These are phyloP conservation scores for Actias luna DNA, from an alignment of 2,888 invertebrate genomes.

Conservation along the genomic window DNA sequence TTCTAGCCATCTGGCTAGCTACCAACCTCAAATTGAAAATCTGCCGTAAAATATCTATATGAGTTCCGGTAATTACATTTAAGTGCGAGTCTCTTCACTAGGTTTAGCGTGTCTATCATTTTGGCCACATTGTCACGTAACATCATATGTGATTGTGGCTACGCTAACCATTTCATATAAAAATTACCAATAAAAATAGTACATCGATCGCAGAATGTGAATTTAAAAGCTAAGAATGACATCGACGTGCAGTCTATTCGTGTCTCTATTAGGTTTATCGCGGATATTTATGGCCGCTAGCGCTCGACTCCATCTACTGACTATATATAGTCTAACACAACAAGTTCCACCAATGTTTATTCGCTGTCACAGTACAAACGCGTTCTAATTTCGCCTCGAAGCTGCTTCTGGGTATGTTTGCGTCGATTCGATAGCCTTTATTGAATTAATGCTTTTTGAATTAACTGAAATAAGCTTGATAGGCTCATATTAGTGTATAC, in stretches of 20 bases:
- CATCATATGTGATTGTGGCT: too few relatives aligned
- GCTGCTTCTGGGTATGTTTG: neutral
- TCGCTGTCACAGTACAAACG: slow-evolving; percentile 2
- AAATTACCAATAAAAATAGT: neutral
- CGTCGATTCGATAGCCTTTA: neutral
- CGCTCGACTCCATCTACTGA: too few relatives aligned
- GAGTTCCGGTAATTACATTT: too few relatives aligned
- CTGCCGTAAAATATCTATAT: too few relatives aligned
- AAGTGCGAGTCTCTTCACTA: too few relatives aligned
- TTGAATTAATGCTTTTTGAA: neutral
- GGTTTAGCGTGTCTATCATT: too few relatives aligned
- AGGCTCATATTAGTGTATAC: neutral
- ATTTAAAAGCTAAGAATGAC: neutral
- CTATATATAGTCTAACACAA: slow-evolving; percentile 1
- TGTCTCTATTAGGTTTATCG: slow-evolving; percentile 2
- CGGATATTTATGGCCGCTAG: slow-evolving; percentile 8
- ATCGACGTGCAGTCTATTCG: neutral
- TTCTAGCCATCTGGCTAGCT: too few relatives aligned
- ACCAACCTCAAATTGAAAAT: too few relatives aligned
- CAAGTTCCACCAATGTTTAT: slow-evolving; percentile 5
- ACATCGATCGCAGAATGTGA: neutral
- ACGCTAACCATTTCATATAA: neutral
- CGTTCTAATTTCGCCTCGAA: neutral
- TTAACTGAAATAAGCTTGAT: neutral
- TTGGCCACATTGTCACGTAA: too few relatives aligned